Conservation (phyloP, 2,888 invertebrate genomes). For the Caenorhabditis wallacei region DNA sequence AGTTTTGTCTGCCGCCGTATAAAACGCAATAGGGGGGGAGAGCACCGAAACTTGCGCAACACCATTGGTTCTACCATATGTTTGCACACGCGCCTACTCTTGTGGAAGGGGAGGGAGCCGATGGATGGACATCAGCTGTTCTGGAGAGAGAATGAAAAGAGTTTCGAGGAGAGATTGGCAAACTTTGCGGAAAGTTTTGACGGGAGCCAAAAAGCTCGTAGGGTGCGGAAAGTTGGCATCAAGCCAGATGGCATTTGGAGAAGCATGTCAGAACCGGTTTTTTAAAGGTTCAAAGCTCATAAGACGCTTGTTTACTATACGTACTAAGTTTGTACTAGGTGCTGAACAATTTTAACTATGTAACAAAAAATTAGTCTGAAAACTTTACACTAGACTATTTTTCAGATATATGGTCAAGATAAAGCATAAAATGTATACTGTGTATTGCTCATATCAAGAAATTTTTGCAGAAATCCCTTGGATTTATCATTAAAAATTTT, state of each 20-base stretch:
- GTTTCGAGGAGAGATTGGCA: conserved; percentile 34
- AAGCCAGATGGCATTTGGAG: neutral
- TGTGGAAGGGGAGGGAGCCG: conserved; percentile 1
- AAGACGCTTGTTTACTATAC: neutral
- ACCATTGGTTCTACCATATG: conserved; percentile 41
- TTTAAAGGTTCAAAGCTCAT: conserved; percentile 16
- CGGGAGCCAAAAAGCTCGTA: neutral
- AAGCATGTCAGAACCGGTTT: conserved; percentile 2
- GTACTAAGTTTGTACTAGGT: neutral
- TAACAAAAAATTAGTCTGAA: too few relatives aligned
- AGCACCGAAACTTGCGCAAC: conserved; percentile 52
- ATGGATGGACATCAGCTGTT: conserved; percentile 66
- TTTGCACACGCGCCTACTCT: conserved; percentile 64
- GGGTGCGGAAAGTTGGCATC: conserved; percentile 31
- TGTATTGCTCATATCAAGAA: too few relatives aligned
- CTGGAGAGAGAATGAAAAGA: conserved; percentile 12
- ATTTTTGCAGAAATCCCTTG: too few relatives aligned
- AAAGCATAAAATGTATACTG: too few relatives aligned
- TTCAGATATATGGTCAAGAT: too few relatives aligned
- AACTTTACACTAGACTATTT: too few relatives aligned
- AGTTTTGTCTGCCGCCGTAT: conserved; percentile 46
- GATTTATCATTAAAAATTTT: too few relatives aligned
- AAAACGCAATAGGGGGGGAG: neutral
- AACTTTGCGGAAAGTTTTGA: conserved; percentile 28
- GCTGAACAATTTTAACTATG: too few relatives aligned